phyloP scores from a whole-genome alignment of 2,113 vertebrate genomes.

The Takifugu bimaculatus region DNA sequence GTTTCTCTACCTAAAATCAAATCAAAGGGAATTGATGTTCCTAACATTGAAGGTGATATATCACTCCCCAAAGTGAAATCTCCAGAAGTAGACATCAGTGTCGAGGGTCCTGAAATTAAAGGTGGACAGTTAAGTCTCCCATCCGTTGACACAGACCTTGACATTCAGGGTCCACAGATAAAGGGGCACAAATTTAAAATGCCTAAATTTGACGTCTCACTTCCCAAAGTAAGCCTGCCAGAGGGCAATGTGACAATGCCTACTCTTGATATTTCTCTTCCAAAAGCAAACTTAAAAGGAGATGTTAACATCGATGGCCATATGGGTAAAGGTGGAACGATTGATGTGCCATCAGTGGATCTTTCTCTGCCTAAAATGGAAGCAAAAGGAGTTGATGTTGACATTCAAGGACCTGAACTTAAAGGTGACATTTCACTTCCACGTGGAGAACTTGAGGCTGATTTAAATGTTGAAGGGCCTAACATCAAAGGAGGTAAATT shows the following conservation, averaged over 20 bases:
- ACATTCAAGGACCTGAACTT: constrained; percentile 33
- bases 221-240: neutral
- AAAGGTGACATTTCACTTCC: constrained; percentile 28
- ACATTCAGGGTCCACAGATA: neutral
- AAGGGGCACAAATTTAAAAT: constrained; percentile 36
- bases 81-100: neutral
- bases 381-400: constrained; percentile 26
- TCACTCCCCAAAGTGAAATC: neutral
- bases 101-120: constrained; percentile 23
- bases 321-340: constrained; percentile 40
- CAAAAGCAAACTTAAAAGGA: constrained; percentile 31
- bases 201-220: constrained; percentile 12
- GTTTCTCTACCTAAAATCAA: constrained; percentile 52
- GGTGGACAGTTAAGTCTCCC: neutral
- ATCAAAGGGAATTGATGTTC: constrained; percentile 3
- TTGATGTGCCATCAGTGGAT: constrained; percentile 42
- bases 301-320: constrained; percentile 19
- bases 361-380: constrained; percentile 50
- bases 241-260: neutral
- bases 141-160: neutral
- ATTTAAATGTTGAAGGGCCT: neutral
- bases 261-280: constrained; percentile 21
- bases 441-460: neutral
- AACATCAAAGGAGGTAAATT: neutral
- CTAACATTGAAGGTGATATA: no score